Evolutionary conservation across 2,113 vertebrate genomes (phyloP), one percentile per base, ranked within the genome.

Genomic region (Hymenochirus boettgeri): DNA sequence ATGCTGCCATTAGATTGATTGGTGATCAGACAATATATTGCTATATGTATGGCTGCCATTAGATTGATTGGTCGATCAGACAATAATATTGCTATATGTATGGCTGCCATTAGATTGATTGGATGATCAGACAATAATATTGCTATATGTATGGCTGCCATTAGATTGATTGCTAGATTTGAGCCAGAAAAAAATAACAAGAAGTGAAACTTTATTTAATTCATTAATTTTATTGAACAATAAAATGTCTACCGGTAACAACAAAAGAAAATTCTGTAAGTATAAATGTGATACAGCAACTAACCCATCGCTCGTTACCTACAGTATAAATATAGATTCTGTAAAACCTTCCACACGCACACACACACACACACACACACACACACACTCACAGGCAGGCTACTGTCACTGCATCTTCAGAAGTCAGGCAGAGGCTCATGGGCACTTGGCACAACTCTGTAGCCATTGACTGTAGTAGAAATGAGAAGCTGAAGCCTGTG

Each of bases 301-400:
- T 84, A 86, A 88, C 77, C 83, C 84, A 85, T 83, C 86, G 85
- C 87, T 90, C 82, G 81, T 84, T 91, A 90, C 85, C 87, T 88
- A 61, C 58, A 61, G 45, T 61, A 90, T 89, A 85, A 86, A 88
- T 84, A n/a, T n/a, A 88, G 80, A 89, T 78, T 83, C 82, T 86
- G 86, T 82, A 83, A 76, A 77, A 87, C 85, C 86, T 85, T 80
- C 83, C 82, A 79, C 57, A 56, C 62, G 77, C 35, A 11, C 35
- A 39, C 31, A 24, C 29, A 27, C 46, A 29, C 45, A n/a, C n/a
- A n/a, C n/a, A n/a, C n/a, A n/a, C n/a, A n/a, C 82, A 79, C 57
- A 56, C 62, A 77, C 35, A 11, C 35, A 39, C 31, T 15, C 29
- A 27, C 46, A 29, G 25, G 15, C 39, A 18, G 45, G 25, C n/a